Base-by-base conservation (phyloP, 1,140 invertebrate genomes). In the Acyrthosiphon pisum region DNA sequence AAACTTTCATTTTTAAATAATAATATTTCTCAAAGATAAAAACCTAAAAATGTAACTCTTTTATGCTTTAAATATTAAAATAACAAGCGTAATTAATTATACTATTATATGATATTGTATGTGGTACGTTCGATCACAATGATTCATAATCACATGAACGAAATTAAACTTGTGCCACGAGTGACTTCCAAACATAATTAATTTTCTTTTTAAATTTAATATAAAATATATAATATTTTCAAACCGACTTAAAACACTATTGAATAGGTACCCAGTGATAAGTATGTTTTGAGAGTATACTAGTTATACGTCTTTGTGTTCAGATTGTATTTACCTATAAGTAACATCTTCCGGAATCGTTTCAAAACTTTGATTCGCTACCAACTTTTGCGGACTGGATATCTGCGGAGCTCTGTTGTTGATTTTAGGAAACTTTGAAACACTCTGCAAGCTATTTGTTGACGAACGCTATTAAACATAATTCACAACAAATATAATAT, bases 371-470 rank as follows among this genome's bases (percentile, higher is more conserved):
- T 50, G 91, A 93, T 93, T 93, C 26, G 20, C n/a, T 30, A 83
- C 81, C 44, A 93, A 53, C 48, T 86, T 84, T 53, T 84, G 91
- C 30, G 91, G 91, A 53, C 91, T 93, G 14, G 91, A 56, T 44
- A 86, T 56, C 22, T 84, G 76, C 8, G 46, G n/a, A 22, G 48
- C 41, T 83, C 76, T 92, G 46, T 83, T 92, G 91, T 93, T 93
- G 81, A 93, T 93, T 93, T 93, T 93, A 93, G 91, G 50, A 56
- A 93, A 86, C 46, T 93, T 93, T 1, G 81, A 93, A 53, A 84
- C 35, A 37, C 48, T 93, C 35, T 93, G 91, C 35, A 93, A 53
- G 30, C 91, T 93, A 56, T 93, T 93, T 37, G 81, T 84, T 20
- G 91, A 93, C 23, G 91, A 93, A 56, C 91, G 91, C 91, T 93